Base-by-base conservation (phyloP, 2,797 vertebrate genomes). In the Hybognathus amarus region DNA sequence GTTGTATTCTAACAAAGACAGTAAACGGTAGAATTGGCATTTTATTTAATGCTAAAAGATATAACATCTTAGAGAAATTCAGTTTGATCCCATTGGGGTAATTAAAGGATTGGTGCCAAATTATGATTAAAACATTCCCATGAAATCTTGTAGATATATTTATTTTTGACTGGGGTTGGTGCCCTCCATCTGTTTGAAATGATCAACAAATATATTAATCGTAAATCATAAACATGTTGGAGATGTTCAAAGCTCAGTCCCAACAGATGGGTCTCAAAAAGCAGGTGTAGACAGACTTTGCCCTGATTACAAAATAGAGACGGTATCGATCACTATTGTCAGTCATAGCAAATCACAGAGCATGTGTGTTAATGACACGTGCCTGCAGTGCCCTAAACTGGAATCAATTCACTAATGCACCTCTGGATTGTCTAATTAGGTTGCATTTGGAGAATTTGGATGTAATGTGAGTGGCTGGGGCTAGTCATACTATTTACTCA, bases 191-290 rank as follows among this genome's bases (percentile, higher is more conserved):
- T 7, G 47, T 47, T 45, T 64, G 9, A 22, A 66, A 33, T 47
- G 1, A 50, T 45, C 15, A 17, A 67, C 12, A 6, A 18, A 18
- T 36, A 68, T n/a, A 63, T 47, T 6, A 36, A 10, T 47, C 11
- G 50, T 47, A 22, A 50, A 36, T 47, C 11, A 66, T 47, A 22
- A 15, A 64, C 33, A 68, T 76, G 73, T 56, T 20, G n/a, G 45
- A 52, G 30, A 79, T 52, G 1, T 52, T 67, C 22, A 8, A 52
- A 67, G 12, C 18, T 36, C 27, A 50, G 42, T 47, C 18, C n/a
- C 27, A 38, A 45, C 61, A 79, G 30, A 50, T 78, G 77, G 61
- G 42, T 66, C 63, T 67, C 45, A 79, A 36, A 45, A 66, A 7
- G 30, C 63, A 67, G 22, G 22, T 67, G 20, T 36, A 17, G 45